Evolutionary conservation across 2,113 vertebrate genomes (phyloP).

Genomic region (Brachirus orientalis): DNA sequence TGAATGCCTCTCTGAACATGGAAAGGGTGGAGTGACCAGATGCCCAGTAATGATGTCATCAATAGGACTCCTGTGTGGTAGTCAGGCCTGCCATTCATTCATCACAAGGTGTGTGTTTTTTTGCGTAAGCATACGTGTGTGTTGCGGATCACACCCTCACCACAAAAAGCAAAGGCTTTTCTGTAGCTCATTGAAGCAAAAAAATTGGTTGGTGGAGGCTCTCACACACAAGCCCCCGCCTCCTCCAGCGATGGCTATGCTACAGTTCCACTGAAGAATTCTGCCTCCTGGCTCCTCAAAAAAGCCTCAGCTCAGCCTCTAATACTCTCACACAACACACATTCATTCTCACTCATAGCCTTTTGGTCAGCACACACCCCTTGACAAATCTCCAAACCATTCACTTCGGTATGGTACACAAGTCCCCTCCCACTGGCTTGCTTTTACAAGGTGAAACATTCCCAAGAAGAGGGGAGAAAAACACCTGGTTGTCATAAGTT

Average conservation of each 20-base stretch:
- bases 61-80: constrained; percentile 79
- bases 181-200: constrained; percentile 59
- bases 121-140: constrained; percentile 13
- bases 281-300: constrained; percentile 38
- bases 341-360: constrained; percentile 48
- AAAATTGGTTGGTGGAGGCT: constrained; percentile 30
- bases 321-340: constrained; percentile 53
- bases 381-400: constrained; percentile 60
- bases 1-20: constrained; percentile 71
- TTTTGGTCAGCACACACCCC: constrained; percentile 53
- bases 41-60: constrained; percentile 80
- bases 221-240: constrained; percentile 24
- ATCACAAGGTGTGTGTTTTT: constrained; percentile 50
- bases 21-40: constrained; percentile 75
- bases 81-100: constrained; percentile 71
- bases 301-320: constrained; percentile 50
- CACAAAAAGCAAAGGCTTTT: constrained; percentile 46
- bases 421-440: constrained; percentile 57
- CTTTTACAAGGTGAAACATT: constrained; percentile 84
- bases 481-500: constrained; percentile 78
- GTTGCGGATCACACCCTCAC: constrained; percentile 50
- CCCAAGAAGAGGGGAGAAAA: constrained; percentile 72
- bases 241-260: constrained; percentile 42
- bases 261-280: constrained; percentile 56
- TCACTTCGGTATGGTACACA: constrained; percentile 42